Percentiles rank a stretch among this genome's conserved stretches.
Evolutionary conservation across 2,888 invertebrate species (phyloP).

Genomic region (Clostera curtula): DNA sequence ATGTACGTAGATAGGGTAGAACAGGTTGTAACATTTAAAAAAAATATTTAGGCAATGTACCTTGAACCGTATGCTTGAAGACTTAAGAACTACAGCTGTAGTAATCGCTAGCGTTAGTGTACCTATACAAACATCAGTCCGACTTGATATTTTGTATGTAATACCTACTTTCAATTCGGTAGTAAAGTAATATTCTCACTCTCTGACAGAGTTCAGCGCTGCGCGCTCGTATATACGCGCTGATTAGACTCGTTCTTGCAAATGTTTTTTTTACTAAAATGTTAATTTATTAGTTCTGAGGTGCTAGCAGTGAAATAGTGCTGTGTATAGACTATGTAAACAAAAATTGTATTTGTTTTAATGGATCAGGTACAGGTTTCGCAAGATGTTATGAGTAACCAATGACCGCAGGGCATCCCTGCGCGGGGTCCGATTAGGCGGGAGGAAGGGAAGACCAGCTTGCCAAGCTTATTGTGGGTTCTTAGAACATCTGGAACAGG

Average conservation of each 20-base stretch:
- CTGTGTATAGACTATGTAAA: constrained; percentile 40
- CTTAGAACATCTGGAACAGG: constrained; percentile 29
- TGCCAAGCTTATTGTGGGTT: constrained; percentile 29
- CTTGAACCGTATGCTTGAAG: constrained; percentile 9
- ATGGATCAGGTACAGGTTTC: constrained; percentile 47
- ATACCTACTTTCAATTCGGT: constrained; percentile 46
- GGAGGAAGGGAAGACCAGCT: constrained; percentile 38
- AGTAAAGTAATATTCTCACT: constrained; percentile 45
- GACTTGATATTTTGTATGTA: constrained; percentile 42
- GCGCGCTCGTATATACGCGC: constrained; percentile 37
- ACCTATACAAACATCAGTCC: constrained; percentile 33
- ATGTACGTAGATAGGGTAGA: constrained; percentile 20
- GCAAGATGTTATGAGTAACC: constrained; percentile 61
- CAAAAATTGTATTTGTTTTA: constrained; percentile 33
- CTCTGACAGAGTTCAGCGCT: constrained; percentile 42
- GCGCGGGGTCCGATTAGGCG: constrained; percentile 34
- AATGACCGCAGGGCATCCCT: constrained; percentile 61
- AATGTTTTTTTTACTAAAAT: constrained; percentile 18
- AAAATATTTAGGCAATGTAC: constrained; percentile 7
- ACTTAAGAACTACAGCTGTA: constrained; percentile 10
- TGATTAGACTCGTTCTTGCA: constrained; percentile 22
- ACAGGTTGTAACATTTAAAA: constrained; percentile 14
- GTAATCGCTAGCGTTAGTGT: constrained; percentile 8
- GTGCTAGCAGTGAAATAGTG: constrained; percentile 30
- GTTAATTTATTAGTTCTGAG: constrained; percentile 15